Evolutionary conservation across 2,797 vertebrate genomes (phyloP).

Genomic region (Gila robusta): DNA sequence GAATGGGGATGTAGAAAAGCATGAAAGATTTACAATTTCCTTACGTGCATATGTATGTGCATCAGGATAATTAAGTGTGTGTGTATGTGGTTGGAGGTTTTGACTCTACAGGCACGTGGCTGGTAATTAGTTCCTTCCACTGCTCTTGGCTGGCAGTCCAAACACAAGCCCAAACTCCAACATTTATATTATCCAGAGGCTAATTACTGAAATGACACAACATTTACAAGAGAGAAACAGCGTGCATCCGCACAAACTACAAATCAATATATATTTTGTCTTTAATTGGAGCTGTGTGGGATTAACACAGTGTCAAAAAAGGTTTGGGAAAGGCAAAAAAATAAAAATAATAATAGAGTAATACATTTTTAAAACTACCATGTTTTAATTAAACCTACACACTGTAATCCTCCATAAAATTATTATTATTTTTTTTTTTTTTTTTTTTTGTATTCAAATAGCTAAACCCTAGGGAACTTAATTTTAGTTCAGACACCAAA

Average conservation of each 20-base stretch:
- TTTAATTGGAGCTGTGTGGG: slow-evolving; percentile 39
- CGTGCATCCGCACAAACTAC: slow-evolving; percentile 39
- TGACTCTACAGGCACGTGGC: slow-evolving; percentile 48
- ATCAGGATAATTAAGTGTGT: slow-evolving; percentile 16
- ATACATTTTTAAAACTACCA: slow-evolving; percentile 9
- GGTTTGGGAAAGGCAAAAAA: not conserved
- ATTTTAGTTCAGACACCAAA: slow-evolving; percentile 4
- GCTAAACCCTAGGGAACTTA: not conserved
- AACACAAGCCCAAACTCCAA: slow-evolving; percentile 53
- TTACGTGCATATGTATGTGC: not conserved
- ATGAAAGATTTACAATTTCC: not conserved
- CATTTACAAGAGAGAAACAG: slow-evolving; percentile 51
- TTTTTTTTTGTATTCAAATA: not conserved
- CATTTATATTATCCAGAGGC: slow-evolving; percentile 59
- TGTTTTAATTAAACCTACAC: slow-evolving; percentile 40
- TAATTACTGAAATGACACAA: slow-evolving; percentile 63
- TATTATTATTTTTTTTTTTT: not conserved
- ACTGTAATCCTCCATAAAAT: slow-evolving; percentile 23
- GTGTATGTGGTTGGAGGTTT: slow-evolving; percentile 41
- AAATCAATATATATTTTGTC: slow-evolving; percentile 45
- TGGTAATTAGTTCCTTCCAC: slow-evolving; percentile 64
- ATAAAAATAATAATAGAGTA: not conserved
- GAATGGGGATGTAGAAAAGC: not conserved
- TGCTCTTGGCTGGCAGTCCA: slow-evolving; percentile 55
- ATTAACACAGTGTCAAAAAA: slow-evolving; percentile 27